These are phyloP conservation scores for Hydroisotoma schaefferi DNA, from an alignment of 2,888 invertebrate genomes.

Conservation along the genomic window DNA sequence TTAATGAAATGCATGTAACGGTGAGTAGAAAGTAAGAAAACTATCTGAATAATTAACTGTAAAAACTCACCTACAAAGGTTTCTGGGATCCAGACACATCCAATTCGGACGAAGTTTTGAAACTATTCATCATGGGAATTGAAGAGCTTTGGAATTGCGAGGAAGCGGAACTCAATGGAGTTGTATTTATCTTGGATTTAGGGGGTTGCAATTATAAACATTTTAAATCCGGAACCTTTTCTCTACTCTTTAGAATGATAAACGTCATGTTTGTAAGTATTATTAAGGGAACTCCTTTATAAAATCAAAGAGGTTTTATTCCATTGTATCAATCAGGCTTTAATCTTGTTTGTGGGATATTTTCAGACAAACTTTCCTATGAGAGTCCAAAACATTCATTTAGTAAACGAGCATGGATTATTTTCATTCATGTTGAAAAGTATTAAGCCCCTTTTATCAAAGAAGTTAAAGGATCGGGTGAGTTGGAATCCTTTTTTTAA, in stretches of 20 bases:
- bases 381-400: neutral
- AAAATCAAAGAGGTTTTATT: too few species aligned
- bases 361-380: neutral
- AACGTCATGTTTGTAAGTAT: too few species aligned
- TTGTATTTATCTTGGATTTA: neutral
- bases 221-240: neutral
- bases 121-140: neutral
- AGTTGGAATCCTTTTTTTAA: neutral
- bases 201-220: neutral
- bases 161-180: neutral
- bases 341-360: too few species aligned
- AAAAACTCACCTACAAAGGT: too few species aligned
- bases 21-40: too few species aligned
- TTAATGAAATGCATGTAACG: too few species aligned
- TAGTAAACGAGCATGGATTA: neutral
- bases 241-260: too few species aligned
- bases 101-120: neutral
- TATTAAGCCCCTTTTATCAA: neutral
- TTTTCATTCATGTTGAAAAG: neutral
- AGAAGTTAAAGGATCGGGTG: neutral
- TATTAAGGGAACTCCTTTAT: too few species aligned
- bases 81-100: neutral
- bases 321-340: too few species aligned
- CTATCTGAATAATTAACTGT: too few species aligned
- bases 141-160: neutral